Evolutionary conservation across 2,797 vertebrate species (phyloP).

Genomic region (Sylvia borin): DNA sequence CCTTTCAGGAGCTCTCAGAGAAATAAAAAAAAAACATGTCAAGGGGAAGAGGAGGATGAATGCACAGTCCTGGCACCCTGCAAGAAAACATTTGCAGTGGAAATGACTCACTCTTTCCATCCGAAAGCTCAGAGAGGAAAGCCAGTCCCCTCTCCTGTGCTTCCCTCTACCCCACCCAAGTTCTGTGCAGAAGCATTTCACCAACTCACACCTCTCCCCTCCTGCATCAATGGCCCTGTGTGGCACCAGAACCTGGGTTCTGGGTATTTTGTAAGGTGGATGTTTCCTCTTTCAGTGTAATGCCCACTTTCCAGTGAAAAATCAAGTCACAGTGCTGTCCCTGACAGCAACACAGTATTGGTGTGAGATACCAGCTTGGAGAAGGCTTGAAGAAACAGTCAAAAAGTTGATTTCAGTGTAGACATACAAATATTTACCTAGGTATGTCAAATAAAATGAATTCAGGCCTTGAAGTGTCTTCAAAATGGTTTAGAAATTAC

Average conservation of each 20-base stretch:
- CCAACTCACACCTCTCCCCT: not conserved
- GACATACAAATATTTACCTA: not conserved
- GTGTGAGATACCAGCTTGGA: not conserved
- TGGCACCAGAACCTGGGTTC: not conserved
- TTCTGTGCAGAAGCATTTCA: not conserved
- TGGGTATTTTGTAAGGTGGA: not conserved
- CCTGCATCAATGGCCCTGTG: rapidly evolving
- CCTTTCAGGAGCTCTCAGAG: not conserved
- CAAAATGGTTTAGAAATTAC: not conserved
- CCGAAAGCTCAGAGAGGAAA: rapidly evolving
- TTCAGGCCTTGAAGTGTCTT: not conserved
- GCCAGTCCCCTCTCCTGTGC: not conserved
- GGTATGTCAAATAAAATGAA: not conserved
- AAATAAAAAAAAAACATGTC: not conserved
- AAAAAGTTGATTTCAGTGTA: not conserved
- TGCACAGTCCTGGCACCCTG: not conserved
- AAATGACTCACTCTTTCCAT: slow-evolving; percentile 5
- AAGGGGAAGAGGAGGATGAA: not conserved
- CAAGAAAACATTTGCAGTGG: not conserved
- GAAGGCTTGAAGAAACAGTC: not conserved
- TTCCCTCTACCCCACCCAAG: not conserved
- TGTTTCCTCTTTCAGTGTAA: not conserved
- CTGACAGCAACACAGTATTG: rapidly evolving
- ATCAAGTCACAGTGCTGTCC: not conserved
- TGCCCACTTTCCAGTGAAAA: not conserved